These are phyloP conservation scores for Oxyteleia sp. DNA, from an alignment of 2,888 invertebrate genomes.

Conservation along the genomic window DNA sequence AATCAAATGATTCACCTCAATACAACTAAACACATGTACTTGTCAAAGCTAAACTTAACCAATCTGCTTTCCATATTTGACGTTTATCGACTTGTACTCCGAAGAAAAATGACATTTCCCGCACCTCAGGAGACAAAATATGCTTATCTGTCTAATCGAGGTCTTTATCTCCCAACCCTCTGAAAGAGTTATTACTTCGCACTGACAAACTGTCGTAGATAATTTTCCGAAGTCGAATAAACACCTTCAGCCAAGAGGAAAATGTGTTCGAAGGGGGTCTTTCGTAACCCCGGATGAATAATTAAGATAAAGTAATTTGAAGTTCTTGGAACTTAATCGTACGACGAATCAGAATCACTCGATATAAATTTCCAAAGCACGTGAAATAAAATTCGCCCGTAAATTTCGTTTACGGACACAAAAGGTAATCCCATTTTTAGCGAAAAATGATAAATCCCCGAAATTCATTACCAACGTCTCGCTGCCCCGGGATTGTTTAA, in stretches of 20 bases:
- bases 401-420: conserved; percentile 39
- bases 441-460: conserved; percentile 52
- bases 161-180: conserved; percentile 1
- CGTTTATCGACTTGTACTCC: too few species aligned
- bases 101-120: too few species aligned
- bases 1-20: too few species aligned
- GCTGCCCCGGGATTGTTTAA: conserved; percentile 51
- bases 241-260: conserved; percentile 5
- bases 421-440: conserved; percentile 54
- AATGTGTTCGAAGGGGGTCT: conserved; percentile 50
- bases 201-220: conserved; percentile 21
- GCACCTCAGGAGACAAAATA: too few species aligned
- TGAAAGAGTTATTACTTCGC: conserved; percentile 19
- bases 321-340: not conserved
- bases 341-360: too few species aligned
- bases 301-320: too few species aligned
- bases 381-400: too few species aligned
- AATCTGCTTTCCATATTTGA: too few species aligned
- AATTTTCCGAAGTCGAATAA: conserved; percentile 16
- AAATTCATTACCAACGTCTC: conserved; percentile 59
- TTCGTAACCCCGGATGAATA: conserved; percentile 12
- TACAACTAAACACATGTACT: too few species aligned
- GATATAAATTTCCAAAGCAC: too few species aligned
- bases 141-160: conserved; percentile 18
- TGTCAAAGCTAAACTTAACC: too few species aligned